Conservation (phyloP, 2,888 invertebrate species). For the Halictus ligatus region DNA sequence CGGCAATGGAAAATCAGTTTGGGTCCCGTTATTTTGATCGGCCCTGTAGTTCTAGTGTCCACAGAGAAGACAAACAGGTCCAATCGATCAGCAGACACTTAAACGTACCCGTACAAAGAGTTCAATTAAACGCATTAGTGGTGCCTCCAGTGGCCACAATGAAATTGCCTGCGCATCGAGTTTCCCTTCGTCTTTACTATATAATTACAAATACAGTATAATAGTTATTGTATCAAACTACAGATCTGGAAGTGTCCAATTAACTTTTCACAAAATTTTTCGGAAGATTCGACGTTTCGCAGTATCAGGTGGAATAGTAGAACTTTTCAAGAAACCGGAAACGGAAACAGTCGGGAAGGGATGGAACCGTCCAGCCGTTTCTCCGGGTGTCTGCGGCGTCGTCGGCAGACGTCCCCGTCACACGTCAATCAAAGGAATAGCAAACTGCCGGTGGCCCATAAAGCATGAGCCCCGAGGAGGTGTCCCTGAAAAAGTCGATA, state of each 20-base stretch:
- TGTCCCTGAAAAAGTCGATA: constrained; percentile 45
- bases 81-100: neutral
- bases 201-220: no score
- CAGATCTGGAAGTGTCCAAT: neutral
- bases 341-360: neutral
- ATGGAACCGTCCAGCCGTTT: neutral
- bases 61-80: neutral
- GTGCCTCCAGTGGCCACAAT: neutral
- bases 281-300: neutral
- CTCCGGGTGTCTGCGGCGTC: neutral
- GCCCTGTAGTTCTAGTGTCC: neutral
- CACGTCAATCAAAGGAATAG: constrained; percentile 58
- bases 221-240: neutral
- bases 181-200: no score
- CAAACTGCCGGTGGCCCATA: constrained; percentile 35
- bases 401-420: constrained; percentile 17
- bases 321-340: neutral
- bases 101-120: neutral
- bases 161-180: no score
- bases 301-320: neutral
- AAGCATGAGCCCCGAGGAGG: constrained; percentile 59
- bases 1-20: neutral
- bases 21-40: neutral
- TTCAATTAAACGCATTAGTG: neutral
- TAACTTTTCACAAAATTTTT: neutral